These are phyloP conservation scores for Tortrix viridana DNA, from an alignment of 2,888 invertebrate species.

Conservation along the genomic window DNA sequence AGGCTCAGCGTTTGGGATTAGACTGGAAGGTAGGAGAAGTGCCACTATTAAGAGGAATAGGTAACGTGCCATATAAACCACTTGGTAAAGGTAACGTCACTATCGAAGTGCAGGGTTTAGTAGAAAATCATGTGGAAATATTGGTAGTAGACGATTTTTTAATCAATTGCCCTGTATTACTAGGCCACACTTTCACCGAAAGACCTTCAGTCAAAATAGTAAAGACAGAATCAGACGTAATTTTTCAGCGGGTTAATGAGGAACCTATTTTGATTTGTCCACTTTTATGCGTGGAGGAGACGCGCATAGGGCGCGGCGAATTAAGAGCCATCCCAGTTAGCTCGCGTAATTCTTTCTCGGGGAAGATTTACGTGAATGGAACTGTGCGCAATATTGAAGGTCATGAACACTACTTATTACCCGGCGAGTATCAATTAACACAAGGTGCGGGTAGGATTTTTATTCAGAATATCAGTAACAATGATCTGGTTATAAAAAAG, in stretches of 20 bases:
- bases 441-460: not conserved
- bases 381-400: not conserved
- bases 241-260: conserved; percentile 8
- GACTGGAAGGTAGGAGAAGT: conserved; percentile 30
- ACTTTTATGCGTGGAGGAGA: not conserved
- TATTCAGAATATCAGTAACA: not conserved
- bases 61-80: conserved; percentile 40
- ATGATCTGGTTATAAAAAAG: not conserved
- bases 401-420: not conserved
- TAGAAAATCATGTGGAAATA: conserved; percentile 39
- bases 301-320: not conserved
- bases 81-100: conserved; percentile 24
- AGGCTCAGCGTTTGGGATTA: conserved; percentile 38
- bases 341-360: not conserved
- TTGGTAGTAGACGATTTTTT: conserved; percentile 38
- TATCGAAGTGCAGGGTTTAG: conserved; percentile 40
- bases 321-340: not conserved
- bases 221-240: conserved; percentile 27
- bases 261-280: not conserved
- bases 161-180: conserved; percentile 33
- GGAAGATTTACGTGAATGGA: not conserved
- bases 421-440: not conserved
- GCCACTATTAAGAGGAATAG: conserved; percentile 39
- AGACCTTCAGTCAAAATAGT: conserved; percentile 30
- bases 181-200: conserved; percentile 39